Evolutionary conservation across 2,888 invertebrate species (phyloP).

Genomic region (Portevinia maculata): DNA sequence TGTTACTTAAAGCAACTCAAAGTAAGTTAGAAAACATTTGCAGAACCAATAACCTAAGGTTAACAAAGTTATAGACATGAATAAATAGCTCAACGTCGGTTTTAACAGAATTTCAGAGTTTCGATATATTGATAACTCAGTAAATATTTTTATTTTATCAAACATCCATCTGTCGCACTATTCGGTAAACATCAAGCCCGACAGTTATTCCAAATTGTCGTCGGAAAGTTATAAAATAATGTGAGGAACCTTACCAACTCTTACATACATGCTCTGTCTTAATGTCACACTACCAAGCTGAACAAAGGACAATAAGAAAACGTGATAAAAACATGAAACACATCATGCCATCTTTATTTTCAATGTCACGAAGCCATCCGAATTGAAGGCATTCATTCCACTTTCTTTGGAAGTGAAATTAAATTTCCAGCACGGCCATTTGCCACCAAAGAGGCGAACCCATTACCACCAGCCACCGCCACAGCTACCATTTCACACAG

Average conservation of each 20-base stretch:
- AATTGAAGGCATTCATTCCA: constrained; percentile 46
- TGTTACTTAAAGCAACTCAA: too few relatives aligned
- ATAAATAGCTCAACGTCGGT: too few relatives aligned
- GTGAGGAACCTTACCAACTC: neutral
- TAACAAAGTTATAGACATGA: too few relatives aligned
- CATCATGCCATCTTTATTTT: constrained; percentile 19
- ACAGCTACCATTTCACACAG: too few relatives aligned
- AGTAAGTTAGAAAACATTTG: too few relatives aligned
- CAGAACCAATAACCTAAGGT: too few relatives aligned
- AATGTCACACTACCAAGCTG: constrained; percentile 20
- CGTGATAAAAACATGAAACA: too few relatives aligned
- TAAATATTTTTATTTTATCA: too few relatives aligned
- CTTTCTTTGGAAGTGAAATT: constrained; percentile 26
- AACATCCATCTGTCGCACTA: neutral
- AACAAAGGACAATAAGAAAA: constrained; percentile 15
- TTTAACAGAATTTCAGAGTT: too few relatives aligned
- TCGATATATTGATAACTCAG: too few relatives aligned
- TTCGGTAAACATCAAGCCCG: neutral
- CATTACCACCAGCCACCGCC: constrained; percentile 1
- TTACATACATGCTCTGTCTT: neutral
- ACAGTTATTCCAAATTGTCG: neutral
- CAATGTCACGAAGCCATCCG: constrained; percentile 41
- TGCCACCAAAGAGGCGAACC: constrained; percentile 16
- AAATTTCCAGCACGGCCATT: constrained; percentile 36
- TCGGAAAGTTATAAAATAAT: neutral